Conservation (phyloP, 2,888 invertebrate species). For the Drosophila barbarae region DNA sequence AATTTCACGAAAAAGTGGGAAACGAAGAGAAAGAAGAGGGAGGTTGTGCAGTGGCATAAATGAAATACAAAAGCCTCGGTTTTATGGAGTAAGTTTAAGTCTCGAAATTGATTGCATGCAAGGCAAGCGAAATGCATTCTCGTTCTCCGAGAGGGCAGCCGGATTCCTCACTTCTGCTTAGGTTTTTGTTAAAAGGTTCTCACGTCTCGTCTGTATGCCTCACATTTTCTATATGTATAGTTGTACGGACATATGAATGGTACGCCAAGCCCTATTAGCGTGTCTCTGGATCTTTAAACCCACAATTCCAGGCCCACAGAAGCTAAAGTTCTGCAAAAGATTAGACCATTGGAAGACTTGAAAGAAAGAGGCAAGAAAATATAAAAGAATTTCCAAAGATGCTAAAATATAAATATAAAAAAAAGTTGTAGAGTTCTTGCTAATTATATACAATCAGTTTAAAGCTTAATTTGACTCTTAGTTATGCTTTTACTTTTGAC, state of each 20-base stretch:
- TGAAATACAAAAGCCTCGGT: constrained; percentile 60
- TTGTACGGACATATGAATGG: constrained; percentile 2
- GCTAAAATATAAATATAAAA: not conserved
- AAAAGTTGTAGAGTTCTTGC: not conserved
- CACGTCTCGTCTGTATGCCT: constrained; percentile 52
- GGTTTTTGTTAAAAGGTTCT: constrained; percentile 62
- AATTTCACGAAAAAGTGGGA: constrained; percentile 61
- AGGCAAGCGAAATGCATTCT: constrained; percentile 7
- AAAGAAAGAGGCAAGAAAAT: not conserved
- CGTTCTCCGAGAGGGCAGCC: not conserved
- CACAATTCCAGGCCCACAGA: constrained; percentile 3
- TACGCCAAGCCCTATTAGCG: constrained; percentile 31
- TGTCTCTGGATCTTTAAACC: constrained; percentile 25
- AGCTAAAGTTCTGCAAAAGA: constrained; percentile 7
- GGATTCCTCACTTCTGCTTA: not conserved
- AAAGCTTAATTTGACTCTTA: not conserved
- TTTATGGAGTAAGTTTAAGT: constrained; percentile 50
- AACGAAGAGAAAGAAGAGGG: constrained; percentile 9
- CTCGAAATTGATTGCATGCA: constrained; percentile 38
- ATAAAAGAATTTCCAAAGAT: not conserved
- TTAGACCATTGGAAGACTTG: constrained; percentile 15
- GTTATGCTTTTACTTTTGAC: not conserved
- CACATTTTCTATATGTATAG: constrained; percentile 5
- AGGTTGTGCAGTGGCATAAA: constrained; percentile 38
- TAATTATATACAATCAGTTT: not conserved